A percentile compares a stretch with the other conserved stretches of the same genome.
These are phyloP conservation scores for Phylloscopus collybita DNA, from an alignment of 2,797 vertebrate species.

Conservation along the genomic window DNA sequence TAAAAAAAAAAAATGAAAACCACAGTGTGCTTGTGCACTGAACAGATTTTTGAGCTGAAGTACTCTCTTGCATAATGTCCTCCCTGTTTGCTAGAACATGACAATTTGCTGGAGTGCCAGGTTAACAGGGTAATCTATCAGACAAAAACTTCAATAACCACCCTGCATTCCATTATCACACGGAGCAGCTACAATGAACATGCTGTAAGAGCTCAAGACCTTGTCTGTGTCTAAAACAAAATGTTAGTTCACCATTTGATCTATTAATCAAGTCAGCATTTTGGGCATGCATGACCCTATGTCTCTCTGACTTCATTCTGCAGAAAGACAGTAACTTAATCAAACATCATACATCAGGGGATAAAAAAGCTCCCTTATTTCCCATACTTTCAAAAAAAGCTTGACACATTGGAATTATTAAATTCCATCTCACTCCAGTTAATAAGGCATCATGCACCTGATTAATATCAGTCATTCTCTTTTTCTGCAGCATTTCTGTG, in stretches of 20 bases:
- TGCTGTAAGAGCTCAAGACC: neutral
- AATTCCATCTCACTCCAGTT: neutral
- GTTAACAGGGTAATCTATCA: neutral
- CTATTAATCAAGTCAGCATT: neutral
- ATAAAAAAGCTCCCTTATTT: slow-evolving; percentile 30
- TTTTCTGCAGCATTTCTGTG: neutral
- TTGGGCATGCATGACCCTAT: neutral
- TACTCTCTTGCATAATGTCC: neutral
- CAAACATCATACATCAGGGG: neutral
- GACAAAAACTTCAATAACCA: slow-evolving; percentile 1
- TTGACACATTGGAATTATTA: neutral
- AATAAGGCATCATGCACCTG: neutral
- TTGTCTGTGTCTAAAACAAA: neutral
- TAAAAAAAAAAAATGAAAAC: slow-evolving; percentile 21
- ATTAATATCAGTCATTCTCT: neutral
- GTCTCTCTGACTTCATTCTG: slow-evolving; percentile 47
- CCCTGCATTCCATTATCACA: neutral
- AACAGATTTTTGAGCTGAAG: neutral
- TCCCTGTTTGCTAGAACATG: neutral
- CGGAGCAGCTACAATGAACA: neutral
- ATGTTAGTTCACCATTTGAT: neutral
- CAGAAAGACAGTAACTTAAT: slow-evolving; percentile 46
- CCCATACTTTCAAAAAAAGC: neutral
- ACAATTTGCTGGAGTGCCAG: slow-evolving; percentile 3
- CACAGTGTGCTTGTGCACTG: neutral